These are phyloP conservation scores for Lepidocyrtoides sp. DNA, from an alignment of 2,888 invertebrate genomes.

Conservation along the genomic window DNA sequence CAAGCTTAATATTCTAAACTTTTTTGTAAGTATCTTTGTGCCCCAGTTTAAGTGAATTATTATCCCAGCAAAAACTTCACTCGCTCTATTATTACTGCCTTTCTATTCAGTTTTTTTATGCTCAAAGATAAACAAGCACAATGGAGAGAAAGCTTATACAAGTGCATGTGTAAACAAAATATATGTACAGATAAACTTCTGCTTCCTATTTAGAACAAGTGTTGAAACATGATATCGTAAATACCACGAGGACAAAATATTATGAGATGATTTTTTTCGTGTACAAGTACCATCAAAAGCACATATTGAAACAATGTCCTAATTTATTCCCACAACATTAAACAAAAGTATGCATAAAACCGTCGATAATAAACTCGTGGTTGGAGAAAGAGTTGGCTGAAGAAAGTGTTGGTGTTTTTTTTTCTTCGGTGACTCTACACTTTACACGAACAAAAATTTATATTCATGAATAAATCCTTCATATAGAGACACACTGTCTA, in stretches of 20 bases:
- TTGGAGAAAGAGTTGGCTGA: neutral
- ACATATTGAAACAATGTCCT: neutral
- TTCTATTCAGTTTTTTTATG: neutral
- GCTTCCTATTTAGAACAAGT: neutral
- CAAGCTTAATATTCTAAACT: neutral
- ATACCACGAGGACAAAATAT: neutral
- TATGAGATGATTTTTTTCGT: neutral
- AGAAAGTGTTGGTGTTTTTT: neutral
- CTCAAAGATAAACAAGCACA: neutral
- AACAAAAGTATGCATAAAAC: neutral
- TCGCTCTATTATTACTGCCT: neutral
- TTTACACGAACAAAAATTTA: neutral
- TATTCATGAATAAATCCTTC: neutral
- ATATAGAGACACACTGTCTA: neutral
- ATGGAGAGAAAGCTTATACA: neutral
- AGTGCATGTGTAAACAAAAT: constrained; percentile 12
- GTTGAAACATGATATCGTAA: neutral
- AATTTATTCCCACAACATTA: neutral
- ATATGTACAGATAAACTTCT: neutral
- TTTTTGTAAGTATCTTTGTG: neutral
- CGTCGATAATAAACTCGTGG: neutral
- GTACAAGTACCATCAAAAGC: neutral
- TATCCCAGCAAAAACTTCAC: neutral
- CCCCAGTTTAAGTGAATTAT: constrained; percentile 48
- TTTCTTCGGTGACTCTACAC: too few relatives aligned